Evolutionary conservation across 2,113 vertebrate genomes (phyloP).

Genomic region (Pipra filicauda): DNA sequence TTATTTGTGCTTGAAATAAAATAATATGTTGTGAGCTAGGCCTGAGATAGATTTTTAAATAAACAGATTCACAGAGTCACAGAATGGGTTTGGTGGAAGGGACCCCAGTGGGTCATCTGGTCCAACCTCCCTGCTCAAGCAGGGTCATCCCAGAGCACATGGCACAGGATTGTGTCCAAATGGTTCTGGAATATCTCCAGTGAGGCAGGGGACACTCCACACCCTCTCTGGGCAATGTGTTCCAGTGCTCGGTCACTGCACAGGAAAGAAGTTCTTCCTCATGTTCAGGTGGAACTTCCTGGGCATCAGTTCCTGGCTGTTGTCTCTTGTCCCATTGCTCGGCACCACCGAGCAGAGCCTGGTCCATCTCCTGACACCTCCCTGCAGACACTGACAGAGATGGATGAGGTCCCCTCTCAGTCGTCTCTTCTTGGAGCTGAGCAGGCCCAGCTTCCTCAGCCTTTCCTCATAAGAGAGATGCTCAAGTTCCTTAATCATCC

Average conservation of each 20-base stretch:
- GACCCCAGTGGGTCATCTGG: accelerated
- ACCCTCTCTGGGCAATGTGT: accelerated
- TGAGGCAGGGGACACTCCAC: not conserved
- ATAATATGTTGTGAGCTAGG: not conserved
- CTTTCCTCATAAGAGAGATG: not conserved
- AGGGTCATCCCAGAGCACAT: not conserved
- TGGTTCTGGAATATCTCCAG: not conserved
- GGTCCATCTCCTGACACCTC: not conserved
- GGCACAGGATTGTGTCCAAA: not conserved
- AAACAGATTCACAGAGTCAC: not conserved
- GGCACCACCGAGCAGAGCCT: not conserved
- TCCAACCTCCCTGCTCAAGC: not conserved
- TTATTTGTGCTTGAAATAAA: not conserved
- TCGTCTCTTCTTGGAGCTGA: accelerated
- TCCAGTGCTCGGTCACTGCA: accelerated
- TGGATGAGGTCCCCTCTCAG: accelerated
- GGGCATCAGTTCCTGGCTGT: accelerated
- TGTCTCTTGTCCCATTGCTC: not conserved
- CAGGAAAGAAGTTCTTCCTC: accelerated
- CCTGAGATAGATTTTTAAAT: not conserved
- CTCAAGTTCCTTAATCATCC: not conserved
- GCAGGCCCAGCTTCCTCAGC: not conserved
- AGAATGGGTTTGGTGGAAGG: not conserved
- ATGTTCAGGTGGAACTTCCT: not conserved
- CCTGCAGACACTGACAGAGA: not conserved